Evolutionary conservation across 2,888 invertebrate genomes (phyloP), one percentile per base, ranked within the genome.

Genomic region (Neuroscelio doddi): DNA sequence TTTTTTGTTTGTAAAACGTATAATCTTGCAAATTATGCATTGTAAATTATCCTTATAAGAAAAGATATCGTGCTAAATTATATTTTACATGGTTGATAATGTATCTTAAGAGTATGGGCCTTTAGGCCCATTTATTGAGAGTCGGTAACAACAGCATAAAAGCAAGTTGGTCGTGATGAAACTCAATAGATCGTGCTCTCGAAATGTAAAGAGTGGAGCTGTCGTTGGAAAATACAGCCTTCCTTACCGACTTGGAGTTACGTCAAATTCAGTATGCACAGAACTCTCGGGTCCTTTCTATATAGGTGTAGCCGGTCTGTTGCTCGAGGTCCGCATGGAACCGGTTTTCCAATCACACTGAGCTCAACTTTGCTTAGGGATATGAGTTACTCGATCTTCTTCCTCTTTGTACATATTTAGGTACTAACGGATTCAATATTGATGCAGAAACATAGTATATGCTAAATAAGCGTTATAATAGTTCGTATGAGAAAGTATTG

Each of bases 321-420:
- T 56, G 24, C 39, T 39, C 12, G 38, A 59, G 21, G 51, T 24
- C 47, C 34, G 56, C 56, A 34, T 15, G 51, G 30, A 65, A 51
- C 51, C 51, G 51, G 51, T 55, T 46, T 24, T 24, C 39, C 44
- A 10, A 26, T 45, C 27, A 17, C 15, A 21, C 32, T 17, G 38
- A 38, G 26, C 21, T 21, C 38, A 30, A 39, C 30, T 29, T 55
- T 27, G 36, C 15, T 30, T 42, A 71, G 69, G 74, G 75, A 79
- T 79, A 78, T 73, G 72, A 77, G 34, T 65, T 61, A 55, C 69
- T 64, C 74, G 71, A 73, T 75, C 71, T 72, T 72, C 72, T 76
- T 70, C 71, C 69, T 72, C 49, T 62, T 64, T 67, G 59, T 68
- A 55, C 47, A 49, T 61, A 65, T 61, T 51, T 46, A 52, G 49